Evolutionary conservation across 2,113 vertebrate species (phyloP), one percentile per base, ranked within the genome.

Genomic region (Nesoenas mayeri): DNA sequence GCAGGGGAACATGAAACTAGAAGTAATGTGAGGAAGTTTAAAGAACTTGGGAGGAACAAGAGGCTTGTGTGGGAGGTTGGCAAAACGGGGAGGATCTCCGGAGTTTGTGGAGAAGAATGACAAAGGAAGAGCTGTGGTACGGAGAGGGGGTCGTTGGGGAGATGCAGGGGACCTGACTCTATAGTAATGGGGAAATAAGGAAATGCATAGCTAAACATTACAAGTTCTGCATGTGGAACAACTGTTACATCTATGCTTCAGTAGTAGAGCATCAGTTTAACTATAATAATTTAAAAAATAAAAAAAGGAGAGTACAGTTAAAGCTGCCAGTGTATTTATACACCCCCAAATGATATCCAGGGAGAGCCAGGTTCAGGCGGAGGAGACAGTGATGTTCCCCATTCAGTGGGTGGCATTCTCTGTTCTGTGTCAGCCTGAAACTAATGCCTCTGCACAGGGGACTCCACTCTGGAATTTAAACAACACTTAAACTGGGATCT

Each of bases 11-110:
- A 10, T 1, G 8, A 36, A 96, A 95, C 80, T 15, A 64, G 72
- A 95, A 97, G 88, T 88, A 12, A 12, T 6, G 80, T 38, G 91
- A 86, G 95, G 95, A 96, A 95, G 80, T 85, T 74, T 71, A 22
- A 54, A 71, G 60, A 89, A 79, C 73, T 3, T 20, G 34, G 5
- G 51, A 54, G 92, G 64, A 95, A 90, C 40, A 57, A 91, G 80
- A 64, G 44, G 42, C 36, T 29, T 75, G 91, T 38, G 96, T 89
- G 93, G 89, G 95, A 96, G 94, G 95, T 0, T 80, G 85, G 67
- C 47, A 77, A 83, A 80, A 73, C 12, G 34, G 44, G 67, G 75
- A 94, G 80, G 83, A 74, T 74, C 60, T 91, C 75, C 86, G 96
- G 92, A 95, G 91, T 91, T 84, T 74, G 36, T 71, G 83, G 77